Base-by-base conservation (phyloP, 2,797 vertebrate genomes). In the Peromyscus nudipes region DNA sequence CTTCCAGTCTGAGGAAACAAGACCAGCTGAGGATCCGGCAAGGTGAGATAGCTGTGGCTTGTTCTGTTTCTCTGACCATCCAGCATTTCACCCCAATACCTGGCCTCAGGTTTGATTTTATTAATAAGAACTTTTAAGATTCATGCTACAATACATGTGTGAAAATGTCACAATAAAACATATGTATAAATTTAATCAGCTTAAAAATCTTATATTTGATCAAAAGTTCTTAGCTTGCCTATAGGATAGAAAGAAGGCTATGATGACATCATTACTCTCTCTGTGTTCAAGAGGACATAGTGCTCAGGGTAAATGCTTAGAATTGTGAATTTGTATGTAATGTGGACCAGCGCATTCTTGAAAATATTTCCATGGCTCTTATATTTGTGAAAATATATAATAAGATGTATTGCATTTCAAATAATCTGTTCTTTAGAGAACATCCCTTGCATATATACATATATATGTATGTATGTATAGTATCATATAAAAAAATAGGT, bases 341-440 rank as follows among this genome's bases (percentile, higher is more conserved):
- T 75, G n/a, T 46, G 27, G 7, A 27, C 67, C 37, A 81, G 19
- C 49, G 4, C 49, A 49, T 62, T 96, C 29, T 57, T 3, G 16
- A 34, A 40, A 21, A 40, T 49, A 75, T 96, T 65, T 77, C 14
- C 49, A 7, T 73, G 29, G 4, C 52, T 76, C 64, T 95, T 91
- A 37, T 75, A 40, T 90, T 96, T 94, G 52, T 65, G 31, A 89
- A 86, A 88, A 92, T 80, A 43, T 85, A 79, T 4, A 71, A 2
- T 2, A 49, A 57, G 5, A 80, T 5, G 52, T 64, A 55, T 2
- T 91, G 0, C 73, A 89, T 57, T 64, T 40, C 79, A 92, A 91
- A 82, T 65, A 25, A 6, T 87, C 23, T 31, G 37, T 1, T 69
- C 4, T 27, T 88, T 86, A 43, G 64, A 52, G 62, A 79, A 37